phyloP scores from a whole-genome alignment of 1,140 invertebrate species.

The Zaprionus gabonicus region DNA sequence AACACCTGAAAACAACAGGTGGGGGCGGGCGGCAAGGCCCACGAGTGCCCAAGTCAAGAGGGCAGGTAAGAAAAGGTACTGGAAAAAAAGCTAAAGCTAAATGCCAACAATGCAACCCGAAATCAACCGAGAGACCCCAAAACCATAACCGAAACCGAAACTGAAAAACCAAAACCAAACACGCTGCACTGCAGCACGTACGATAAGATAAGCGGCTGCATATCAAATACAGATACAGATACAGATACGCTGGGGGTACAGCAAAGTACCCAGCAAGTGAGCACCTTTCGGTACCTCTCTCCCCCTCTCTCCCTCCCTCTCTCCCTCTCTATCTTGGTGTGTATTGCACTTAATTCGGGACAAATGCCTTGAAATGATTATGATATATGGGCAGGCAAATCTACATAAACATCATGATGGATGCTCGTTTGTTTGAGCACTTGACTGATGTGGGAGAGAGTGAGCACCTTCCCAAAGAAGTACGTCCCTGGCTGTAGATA shows the following conservation, averaged over 20 bases:
- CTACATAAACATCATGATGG: constrained; percentile 79
- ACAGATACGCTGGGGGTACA: constrained; percentile 9
- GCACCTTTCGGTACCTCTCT: background rate
- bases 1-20: background rate
- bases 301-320: background rate
- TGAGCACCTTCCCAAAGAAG: no score
- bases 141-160: constrained; percentile 10
- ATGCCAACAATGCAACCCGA: constrained; percentile 47
- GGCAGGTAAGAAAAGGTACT: constrained; percentile 29
- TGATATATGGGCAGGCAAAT: constrained; percentile 75
- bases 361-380: constrained; percentile 59
- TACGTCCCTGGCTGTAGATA: no score
- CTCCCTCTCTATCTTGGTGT: background rate
- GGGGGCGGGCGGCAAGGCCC: background rate
- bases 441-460: constrained; percentile 29
- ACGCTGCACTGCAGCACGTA: constrained; percentile 45
- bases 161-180: constrained; percentile 38
- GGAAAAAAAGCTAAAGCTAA: constrained; percentile 17
- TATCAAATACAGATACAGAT: constrained; percentile 44
- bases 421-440: constrained; percentile 39
- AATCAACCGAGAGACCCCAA: constrained; percentile 13
- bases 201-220: constrained; percentile 54
- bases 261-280: background rate
- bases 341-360: constrained; percentile 35
- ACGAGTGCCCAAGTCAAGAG: constrained; percentile 42